phyloP scores from a whole-genome alignment of 2,888 invertebrate genomes.

The Acanthosepion pharaonis region DNA sequence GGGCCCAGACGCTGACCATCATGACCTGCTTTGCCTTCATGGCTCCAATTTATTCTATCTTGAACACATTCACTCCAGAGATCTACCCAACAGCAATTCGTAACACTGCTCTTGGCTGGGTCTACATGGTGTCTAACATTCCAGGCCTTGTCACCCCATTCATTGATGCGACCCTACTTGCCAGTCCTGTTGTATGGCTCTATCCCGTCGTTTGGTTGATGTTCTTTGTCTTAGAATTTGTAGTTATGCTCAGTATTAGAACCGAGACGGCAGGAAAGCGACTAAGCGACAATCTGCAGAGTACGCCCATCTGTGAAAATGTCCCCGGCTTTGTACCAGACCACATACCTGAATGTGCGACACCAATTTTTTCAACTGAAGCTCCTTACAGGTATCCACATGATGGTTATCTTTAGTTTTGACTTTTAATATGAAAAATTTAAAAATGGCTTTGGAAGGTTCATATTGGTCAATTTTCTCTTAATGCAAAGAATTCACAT shows the following conservation, averaged over 20 bases:
- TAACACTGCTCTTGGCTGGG: slow-evolving; percentile 66
- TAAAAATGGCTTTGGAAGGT: neutral
- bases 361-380: slow-evolving; percentile 38
- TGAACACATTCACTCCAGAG: slow-evolving; percentile 68
- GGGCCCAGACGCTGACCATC: slow-evolving; percentile 62
- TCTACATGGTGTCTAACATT: slow-evolving; percentile 63
- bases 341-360: slow-evolving; percentile 38
- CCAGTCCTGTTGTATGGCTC: slow-evolving; percentile 61
- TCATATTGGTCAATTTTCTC: neutral
- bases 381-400: slow-evolving; percentile 37
- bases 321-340: slow-evolving; percentile 16
- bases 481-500: neutral
- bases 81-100: slow-evolving; percentile 64
- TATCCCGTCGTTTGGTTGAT: slow-evolving; percentile 65
- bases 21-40: slow-evolving; percentile 67
- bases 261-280: slow-evolving; percentile 62
- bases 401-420: slow-evolving; percentile 39
- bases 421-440: neutral
- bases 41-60: slow-evolving; percentile 68
- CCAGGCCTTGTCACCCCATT: slow-evolving; percentile 66
- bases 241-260: slow-evolving; percentile 59
- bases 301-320: slow-evolving; percentile 36
- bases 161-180: slow-evolving; percentile 63
- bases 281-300: slow-evolving; percentile 54
- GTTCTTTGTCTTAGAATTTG: slow-evolving; percentile 62